A percentile compares a stretch with the other conserved stretches of the same genome.
phyloP scores from a whole-genome alignment of 2,797 vertebrate genomes.

The Liasis olivaceus region DNA sequence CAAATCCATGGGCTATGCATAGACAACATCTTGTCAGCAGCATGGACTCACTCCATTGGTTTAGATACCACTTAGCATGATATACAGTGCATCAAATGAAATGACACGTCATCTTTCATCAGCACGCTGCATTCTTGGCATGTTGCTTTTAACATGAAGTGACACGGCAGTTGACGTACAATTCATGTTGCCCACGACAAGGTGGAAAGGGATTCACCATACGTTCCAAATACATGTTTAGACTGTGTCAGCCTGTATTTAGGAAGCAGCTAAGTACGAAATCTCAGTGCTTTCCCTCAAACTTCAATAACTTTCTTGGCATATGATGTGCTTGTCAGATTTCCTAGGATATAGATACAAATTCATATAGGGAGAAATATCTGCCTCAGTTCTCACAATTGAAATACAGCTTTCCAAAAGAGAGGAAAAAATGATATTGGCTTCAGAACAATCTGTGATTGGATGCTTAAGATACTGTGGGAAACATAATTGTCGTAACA shows the following conservation, averaged over 20 bases:
- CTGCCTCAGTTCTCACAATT: slow-evolving; percentile 7
- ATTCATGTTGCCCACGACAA: slow-evolving; percentile 4
- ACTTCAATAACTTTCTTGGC: slow-evolving; percentile 26
- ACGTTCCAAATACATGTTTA: neutral
- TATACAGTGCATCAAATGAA: neutral
- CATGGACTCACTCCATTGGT: neutral
- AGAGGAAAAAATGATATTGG: slow-evolving; percentile 1
- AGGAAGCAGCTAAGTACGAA: slow-evolving; percentile 17
- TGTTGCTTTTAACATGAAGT: slow-evolving; percentile 27
- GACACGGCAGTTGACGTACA: neutral
- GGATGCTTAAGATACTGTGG: slow-evolving; percentile 62
- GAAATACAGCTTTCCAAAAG: slow-evolving; percentile 46
- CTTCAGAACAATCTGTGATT: slow-evolving; percentile 52
- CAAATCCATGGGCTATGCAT: neutral
- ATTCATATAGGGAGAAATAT: neutral
- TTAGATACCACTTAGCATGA: slow-evolving; percentile 10
- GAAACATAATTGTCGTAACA: slow-evolving; percentile 68
- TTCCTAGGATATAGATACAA: neutral
- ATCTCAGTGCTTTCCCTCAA: slow-evolving; percentile 11
- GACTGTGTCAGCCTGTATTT: slow-evolving; percentile 15
- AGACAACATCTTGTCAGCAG: neutral
- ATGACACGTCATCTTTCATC: neutral
- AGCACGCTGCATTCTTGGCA: neutral
- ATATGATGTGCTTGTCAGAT: neutral
- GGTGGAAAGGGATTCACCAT: neutral